Evolutionary conservation across 35 echinoderm and acorn worm genomes (phyloP), one percentile per base, ranked within the genome.

Genomic region (Diadema setosum): DNA sequence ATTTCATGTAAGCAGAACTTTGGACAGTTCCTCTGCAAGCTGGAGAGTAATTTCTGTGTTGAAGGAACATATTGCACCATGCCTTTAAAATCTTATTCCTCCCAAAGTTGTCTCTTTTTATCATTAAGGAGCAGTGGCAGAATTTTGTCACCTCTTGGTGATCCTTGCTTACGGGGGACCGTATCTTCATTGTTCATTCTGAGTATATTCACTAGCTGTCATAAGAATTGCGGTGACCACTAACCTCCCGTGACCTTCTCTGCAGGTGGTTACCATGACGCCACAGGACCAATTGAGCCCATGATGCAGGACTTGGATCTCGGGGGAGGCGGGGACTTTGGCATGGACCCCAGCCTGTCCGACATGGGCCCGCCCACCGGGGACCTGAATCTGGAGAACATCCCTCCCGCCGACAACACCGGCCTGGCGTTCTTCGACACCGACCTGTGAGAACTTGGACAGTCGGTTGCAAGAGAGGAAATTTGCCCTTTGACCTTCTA

Each of bases 221-320:
- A n/a, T n/a, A n/a, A n/a, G n/a, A n/a, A n/a, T n/a, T n/a, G n/a
- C n/a, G n/a, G n/a, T n/a, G n/a, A n/a, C n/a, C n/a, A n/a, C n/a
- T n/a, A n/a, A n/a, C n/a, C n/a, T n/a, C n/a, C n/a, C n/a, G n/a
- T n/a, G n/a, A n/a, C n/a, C n/a, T n/a, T n/a, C n/a, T n/a, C n/a
- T n/a, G n/a, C 61, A 94, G 92, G 87, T 39, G 82, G 78, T 5
- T 96, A 84, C 45, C 83, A 95, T 33, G 94, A 96, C 46, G 83
- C 91, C 23, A 89, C 87, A n/a, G 84, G 85, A 58, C 86, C 91
- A 7, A 93, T 97, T 25, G 95, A 97, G 83, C 95, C 95, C 41
- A 97, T 97, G 95, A 97, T 97, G 95, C 95, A 97, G 64, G 95
- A 97, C 58, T 69, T 97, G 55, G 95, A 97, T 49, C 65, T 97